Evolutionary conservation across 2,888 invertebrate genomes (phyloP).

Genomic region (Antheraea yamamai): DNA sequence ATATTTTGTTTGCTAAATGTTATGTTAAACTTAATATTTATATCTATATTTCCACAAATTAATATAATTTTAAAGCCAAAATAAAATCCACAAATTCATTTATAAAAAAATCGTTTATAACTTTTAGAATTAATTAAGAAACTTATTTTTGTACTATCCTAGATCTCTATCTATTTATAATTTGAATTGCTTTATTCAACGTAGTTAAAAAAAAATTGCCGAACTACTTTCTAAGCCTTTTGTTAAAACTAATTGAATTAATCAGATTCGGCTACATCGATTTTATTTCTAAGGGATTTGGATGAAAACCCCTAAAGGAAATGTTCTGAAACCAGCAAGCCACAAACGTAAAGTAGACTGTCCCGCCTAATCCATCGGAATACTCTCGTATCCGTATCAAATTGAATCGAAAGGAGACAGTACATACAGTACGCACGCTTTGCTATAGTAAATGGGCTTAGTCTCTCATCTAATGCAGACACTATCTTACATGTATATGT

Average conservation of each 20-base stretch:
- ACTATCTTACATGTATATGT: no score
- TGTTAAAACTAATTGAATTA: not conserved
- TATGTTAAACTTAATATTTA: no score
- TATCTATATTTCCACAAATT: no score
- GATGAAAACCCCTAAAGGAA: not conserved
- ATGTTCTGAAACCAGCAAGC: slow-evolving; percentile 9
- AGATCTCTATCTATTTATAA: no score
- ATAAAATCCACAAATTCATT: no score
- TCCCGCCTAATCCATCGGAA: slow-evolving; percentile 9
- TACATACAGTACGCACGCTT: not conserved
- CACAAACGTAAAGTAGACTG: slow-evolving; percentile 9
- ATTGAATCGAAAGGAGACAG: slow-evolving; percentile 7
- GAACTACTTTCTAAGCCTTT: not conserved
- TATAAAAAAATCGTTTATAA: no score
- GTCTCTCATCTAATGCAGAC: not conserved
- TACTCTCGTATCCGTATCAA: slow-evolving; percentile 1
- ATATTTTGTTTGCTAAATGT: no score
- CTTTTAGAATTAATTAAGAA: not conserved
- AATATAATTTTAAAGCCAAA: no score
- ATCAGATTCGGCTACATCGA: not conserved
- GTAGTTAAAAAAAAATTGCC: not conserved
- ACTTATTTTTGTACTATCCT: not conserved
- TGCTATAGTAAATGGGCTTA: slow-evolving; percentile 7
- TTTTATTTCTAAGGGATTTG: not conserved
- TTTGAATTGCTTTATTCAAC: not conserved